phyloP scores from a whole-genome alignment of 2,113 vertebrate species.

The Tragelaphus imberbis region DNA sequence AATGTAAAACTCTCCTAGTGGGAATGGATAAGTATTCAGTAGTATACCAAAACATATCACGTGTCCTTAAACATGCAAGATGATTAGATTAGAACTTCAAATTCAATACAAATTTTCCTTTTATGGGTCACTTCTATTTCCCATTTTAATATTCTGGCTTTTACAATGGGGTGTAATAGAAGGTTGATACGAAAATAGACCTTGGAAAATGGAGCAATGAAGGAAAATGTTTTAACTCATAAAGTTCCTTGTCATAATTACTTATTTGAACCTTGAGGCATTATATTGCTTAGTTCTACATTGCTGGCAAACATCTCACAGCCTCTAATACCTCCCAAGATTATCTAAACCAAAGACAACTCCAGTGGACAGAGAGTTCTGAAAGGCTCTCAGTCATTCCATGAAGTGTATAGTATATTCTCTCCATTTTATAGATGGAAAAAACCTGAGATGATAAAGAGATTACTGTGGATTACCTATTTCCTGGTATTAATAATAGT shows the following conservation, averaged over 20 bases:
- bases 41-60: background rate
- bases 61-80: background rate
- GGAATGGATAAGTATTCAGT: background rate
- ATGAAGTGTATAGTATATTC: background rate
- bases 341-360: background rate
- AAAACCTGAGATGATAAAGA: background rate
- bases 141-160: background rate
- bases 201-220: background rate
- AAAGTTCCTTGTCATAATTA: background rate
- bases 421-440: background rate
- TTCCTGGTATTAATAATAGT: background rate
- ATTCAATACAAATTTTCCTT: background rate
- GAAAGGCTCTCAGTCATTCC: background rate
- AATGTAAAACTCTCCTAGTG: background rate
- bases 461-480: background rate
- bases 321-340: background rate
- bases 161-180: background rate
- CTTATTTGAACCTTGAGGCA: background rate
- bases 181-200: background rate
- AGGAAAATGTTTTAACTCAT: background rate
- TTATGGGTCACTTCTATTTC: background rate
- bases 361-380: background rate
- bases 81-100: background rate
- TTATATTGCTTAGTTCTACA: background rate
- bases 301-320: background rate